Evolutionary conservation across 2,113 vertebrate genomes (phyloP), one percentile per base, ranked within the genome.

Genomic region (Mormoops blainvillei): DNA sequence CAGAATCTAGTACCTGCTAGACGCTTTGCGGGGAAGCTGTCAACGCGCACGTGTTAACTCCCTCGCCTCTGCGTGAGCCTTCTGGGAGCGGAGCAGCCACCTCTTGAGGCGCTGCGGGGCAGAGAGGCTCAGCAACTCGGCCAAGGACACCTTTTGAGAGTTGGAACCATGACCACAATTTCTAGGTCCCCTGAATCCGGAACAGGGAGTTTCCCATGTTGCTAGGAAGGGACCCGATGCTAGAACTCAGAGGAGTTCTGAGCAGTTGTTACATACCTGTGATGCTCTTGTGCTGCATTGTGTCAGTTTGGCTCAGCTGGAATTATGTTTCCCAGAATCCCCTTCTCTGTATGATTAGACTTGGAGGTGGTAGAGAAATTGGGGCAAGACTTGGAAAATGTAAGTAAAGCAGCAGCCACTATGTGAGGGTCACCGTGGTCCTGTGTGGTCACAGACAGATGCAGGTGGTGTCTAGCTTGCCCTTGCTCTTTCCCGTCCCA

Each of bases 191-290:
- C 83, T 58, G 43, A 68, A 11, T 48, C 71, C 38, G 14, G 19
- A 52, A 45, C n/a, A 83, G 43, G 28, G 58, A 33, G 73, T 78
- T 52, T 52, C 67, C 41, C 36, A 16, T 2, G 48, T 56, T 31
- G 52, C n/a, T 71, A 61, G 45, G 65, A 76, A 45, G 24, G 3
- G 45, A 61, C 45, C 38, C n/a, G n/a, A n/a, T n/a, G n/a, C n/a
- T n/a, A n/a, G n/a, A n/a, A n/a, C n/a, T n/a, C n/a, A 9, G 50
- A 16, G 58, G 36, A 54, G 31, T 56, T 89, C 70, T 50, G 63
- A 71, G 80, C 0, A 0, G 20, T 33, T 5, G 31, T 8, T 3
- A 8, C 38, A 18, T 13, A 63, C 50, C 38, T 58, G 26, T 1
- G 26, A 13, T 67, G 68, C 28, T 54, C 61, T 36, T 36, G 31